phyloP scores from a whole-genome alignment of 2,888 invertebrate genomes.

The Platerodrilus igneus region DNA sequence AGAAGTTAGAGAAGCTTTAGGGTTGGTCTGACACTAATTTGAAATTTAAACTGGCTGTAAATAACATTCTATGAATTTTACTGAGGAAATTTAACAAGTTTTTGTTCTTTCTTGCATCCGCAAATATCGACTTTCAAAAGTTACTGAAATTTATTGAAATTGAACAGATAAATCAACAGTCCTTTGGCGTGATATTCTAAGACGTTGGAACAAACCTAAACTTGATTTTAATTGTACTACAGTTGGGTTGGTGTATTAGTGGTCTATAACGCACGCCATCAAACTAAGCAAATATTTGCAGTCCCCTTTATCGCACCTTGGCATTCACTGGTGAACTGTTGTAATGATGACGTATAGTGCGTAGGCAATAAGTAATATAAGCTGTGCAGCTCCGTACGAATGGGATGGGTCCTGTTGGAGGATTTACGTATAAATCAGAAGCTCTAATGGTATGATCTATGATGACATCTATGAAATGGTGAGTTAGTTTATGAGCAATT shows the following conservation, averaged over 20 bases:
- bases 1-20: slow-evolving; percentile 26
- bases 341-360: slow-evolving; percentile 29
- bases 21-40: slow-evolving; percentile 43
- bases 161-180: no score
- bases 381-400: slow-evolving; percentile 18
- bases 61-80: slow-evolving; percentile 45
- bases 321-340: slow-evolving; percentile 17
- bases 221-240: no score
- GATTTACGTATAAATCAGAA: slow-evolving; percentile 26
- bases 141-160: no score
- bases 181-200: no score
- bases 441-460: slow-evolving; percentile 27
- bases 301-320: slow-evolving; percentile 17
- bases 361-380: slow-evolving; percentile 23
- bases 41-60: slow-evolving; percentile 45
- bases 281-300: slow-evolving; percentile 16
- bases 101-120: no score
- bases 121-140: no score
- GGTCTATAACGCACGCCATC: no score
- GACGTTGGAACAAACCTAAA: no score
- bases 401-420: slow-evolving; percentile 14
- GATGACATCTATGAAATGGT: slow-evolving; percentile 20
- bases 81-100: no score
- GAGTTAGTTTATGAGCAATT: slow-evolving; percentile 7
- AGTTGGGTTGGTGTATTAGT: no score